These are phyloP conservation scores for Autographa pulchrina DNA, from an alignment of 2,888 invertebrate genomes.

Conservation along the genomic window DNA sequence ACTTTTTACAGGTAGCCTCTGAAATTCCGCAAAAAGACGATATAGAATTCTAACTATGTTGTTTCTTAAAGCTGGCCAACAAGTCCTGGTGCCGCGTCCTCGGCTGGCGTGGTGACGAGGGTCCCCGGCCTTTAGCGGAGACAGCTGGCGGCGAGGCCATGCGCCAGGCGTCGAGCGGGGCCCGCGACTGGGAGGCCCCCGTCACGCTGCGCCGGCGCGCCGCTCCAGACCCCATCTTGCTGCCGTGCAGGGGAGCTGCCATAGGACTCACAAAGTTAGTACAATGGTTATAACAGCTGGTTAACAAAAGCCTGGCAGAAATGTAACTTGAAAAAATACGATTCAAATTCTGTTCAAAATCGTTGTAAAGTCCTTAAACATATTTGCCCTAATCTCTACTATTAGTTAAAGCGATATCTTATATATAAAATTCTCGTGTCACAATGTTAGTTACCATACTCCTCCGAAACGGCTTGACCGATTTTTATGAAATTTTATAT, in stretches of 20 bases:
- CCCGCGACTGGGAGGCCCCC: slow-evolving; percentile 94
- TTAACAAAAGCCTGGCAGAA: not conserved
- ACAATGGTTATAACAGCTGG: not conserved
- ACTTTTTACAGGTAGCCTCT: too few relatives aligned
- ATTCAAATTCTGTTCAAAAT: too few relatives aligned
- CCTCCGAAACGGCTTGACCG: too few relatives aligned
- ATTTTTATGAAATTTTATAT: too few relatives aligned
- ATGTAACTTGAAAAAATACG: too few relatives aligned
- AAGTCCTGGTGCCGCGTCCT: slow-evolving; percentile 95
- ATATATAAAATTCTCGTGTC: too few relatives aligned
- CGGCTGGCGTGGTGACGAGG: slow-evolving; percentile 89
- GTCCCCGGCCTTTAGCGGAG: slow-evolving; percentile 77
- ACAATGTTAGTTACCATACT: too few relatives aligned
- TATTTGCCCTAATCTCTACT: too few relatives aligned
- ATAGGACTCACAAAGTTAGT: slow-evolving; percentile 79
- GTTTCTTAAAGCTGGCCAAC: slow-evolving; percentile 93
- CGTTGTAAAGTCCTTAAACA: too few relatives aligned
- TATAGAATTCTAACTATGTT: not conserved
- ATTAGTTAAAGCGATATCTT: too few relatives aligned
- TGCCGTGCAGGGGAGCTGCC: slow-evolving; percentile 84
- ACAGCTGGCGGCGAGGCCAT: slow-evolving; percentile 86
- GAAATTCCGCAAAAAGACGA: not conserved
- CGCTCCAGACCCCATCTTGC: slow-evolving; percentile 91
- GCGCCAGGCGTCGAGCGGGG: slow-evolving; percentile 88
- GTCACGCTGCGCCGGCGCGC: slow-evolving; percentile 94